phyloP scores from a whole-genome alignment of 1,140 invertebrate genomes.

The Trichonephila clavata region DNA sequence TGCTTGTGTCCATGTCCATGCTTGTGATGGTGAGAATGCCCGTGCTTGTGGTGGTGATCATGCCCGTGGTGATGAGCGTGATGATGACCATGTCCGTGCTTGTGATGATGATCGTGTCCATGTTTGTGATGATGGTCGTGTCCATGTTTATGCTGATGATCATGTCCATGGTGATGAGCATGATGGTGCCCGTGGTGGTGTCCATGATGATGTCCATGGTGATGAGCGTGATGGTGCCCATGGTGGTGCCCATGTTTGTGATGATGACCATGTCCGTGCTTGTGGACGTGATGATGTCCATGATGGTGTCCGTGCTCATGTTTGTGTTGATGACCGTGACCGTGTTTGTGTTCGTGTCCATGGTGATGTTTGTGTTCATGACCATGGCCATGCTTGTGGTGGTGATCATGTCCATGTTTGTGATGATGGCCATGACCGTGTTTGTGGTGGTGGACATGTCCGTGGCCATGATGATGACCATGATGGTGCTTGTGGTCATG shows the following conservation, averaged over 20 bases:
- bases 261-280: constrained; percentile 24
- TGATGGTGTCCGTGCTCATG: constrained; percentile 53
- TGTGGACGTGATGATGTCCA: not conserved
- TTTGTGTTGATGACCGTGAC: constrained; percentile 25
- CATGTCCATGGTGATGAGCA: constrained; percentile 8
- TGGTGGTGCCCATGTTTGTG: constrained; percentile 19
- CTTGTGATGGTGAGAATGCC: not conserved
- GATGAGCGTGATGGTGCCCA: not conserved
- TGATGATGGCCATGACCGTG: not conserved
- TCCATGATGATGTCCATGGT: not conserved
- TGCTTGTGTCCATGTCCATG: not conserved
- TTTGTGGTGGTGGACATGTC: constrained; percentile 1
- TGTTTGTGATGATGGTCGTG: not conserved
- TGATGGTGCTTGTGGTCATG: constrained; percentile 48
- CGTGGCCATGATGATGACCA: constrained; percentile 8
- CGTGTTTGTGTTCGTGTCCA: constrained; percentile 42
- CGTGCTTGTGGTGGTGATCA: not conserved
- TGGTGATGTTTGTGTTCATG: constrained; percentile 31
- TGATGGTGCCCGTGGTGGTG: constrained; percentile 19
- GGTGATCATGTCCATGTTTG: not conserved
- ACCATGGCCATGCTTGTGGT: constrained; percentile 27
- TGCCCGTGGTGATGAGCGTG: not conserved
- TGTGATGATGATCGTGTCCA: not conserved
- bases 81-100: not conserved
- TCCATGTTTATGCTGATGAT: constrained; percentile 1